Base-by-base conservation (phyloP, 2,888 invertebrate species). In the Argyresthia goedartella region DNA sequence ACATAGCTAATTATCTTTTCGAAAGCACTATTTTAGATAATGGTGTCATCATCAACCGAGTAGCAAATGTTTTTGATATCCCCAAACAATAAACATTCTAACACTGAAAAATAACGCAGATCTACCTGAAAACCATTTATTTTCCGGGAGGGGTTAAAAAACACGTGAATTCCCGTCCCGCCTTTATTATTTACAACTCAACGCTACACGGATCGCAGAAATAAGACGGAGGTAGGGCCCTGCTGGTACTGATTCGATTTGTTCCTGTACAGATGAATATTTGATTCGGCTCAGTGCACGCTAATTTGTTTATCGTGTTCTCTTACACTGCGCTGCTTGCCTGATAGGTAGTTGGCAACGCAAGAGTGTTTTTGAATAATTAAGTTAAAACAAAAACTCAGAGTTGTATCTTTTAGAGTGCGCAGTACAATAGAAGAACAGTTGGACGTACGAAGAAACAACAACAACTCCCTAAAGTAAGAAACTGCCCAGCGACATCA, bases 291-390 rank as follows among this genome's bases (percentile, higher is more conserved):
- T 84, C 84, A 81, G 76, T 86, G 84, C 80, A 78, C 81, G 74
- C 82, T 86, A 85, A 85, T 86, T 85, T 86, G 85, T 85, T 84
- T 85, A 85, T 77, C 79, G 80, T 76, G 78, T 73, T 75, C 51
- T 36, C 49, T 41, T 49, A 50, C 67, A 60, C 64, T 62, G 65
- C 74, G 65, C 74, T 76, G 71, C 69, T 72, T 67, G 66, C 73
- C 71, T 67, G 68, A 71, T 78, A 69, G 61, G 63, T 62, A 69
- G 61, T 63, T 62, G 8, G 48, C 35, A 44, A 11, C 33, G 25
- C 46, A 36, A n/a, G 14, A 50, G 42, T 42, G 50, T 44, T 11
- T 43, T 35, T 51, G 51, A 51, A 51, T 51, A 51, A 51, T 51
- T 39, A 39, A 39, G 4, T 39, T 39, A 39, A 7, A 39, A 2